phyloP scores from a whole-genome alignment of 2,113 vertebrate species.

The Ciconia stormi region DNA sequence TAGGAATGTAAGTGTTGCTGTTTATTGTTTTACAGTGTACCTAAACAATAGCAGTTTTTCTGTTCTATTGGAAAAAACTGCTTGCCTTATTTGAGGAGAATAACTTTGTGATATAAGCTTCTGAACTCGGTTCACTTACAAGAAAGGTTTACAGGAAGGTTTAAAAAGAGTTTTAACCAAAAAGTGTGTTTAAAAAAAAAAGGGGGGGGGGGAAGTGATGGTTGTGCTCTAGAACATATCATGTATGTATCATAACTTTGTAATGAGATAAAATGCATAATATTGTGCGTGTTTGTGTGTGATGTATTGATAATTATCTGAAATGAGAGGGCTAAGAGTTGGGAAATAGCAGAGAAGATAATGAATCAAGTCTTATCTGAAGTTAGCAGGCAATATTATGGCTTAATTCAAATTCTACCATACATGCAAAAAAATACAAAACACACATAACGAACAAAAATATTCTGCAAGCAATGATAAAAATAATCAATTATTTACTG shows the following conservation, averaged over 20 bases:
- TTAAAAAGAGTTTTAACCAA: background rate
- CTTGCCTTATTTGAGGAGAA: background rate
- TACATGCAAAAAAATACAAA: constrained; percentile 71
- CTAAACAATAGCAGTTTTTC: background rate
- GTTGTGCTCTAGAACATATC: background rate
- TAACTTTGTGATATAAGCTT: background rate
- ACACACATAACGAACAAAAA: constrained; percentile 71
- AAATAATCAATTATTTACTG: constrained; percentile 82
- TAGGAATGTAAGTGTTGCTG: background rate
- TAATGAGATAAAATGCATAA: background rate
- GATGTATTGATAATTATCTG: background rate
- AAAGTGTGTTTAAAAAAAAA: background rate
- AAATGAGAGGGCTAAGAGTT: background rate
- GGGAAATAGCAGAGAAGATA: background rate
- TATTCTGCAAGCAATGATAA: constrained; percentile 77
- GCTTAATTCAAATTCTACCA: constrained; percentile 54
- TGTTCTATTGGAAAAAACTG: background rate
- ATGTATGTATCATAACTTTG: background rate
- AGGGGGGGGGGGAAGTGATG: background rate
- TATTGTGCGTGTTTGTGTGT: background rate
- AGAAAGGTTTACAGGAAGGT: background rate
- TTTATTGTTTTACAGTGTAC: background rate
- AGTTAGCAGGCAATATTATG: constrained; percentile 57
- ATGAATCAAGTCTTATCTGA: constrained; percentile 27
- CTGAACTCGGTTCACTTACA: background rate